phyloP scores from a whole-genome alignment of 2,113 vertebrate species.

The Podocnemis expansa region DNA sequence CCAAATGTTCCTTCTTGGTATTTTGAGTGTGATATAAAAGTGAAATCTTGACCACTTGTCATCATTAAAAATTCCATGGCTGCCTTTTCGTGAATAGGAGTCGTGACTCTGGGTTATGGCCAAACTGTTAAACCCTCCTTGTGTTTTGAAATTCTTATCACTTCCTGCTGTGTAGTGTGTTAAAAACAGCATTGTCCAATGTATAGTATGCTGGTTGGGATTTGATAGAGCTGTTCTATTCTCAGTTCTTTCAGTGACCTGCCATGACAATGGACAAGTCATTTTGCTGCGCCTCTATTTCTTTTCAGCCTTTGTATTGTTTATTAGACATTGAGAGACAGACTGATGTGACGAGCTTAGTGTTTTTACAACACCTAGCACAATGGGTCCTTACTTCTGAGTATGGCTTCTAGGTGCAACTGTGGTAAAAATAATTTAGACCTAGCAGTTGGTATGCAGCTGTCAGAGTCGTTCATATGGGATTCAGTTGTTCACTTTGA shows the following conservation, averaged over 20 bases:
- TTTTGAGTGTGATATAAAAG: background rate
- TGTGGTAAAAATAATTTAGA: background rate
- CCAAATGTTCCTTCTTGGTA: background rate
- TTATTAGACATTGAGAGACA: background rate
- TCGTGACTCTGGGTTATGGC: background rate
- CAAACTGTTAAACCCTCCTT: background rate
- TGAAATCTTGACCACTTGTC: background rate
- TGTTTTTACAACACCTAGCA: background rate
- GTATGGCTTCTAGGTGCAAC: background rate
- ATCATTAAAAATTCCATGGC: background rate
- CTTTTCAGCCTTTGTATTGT: background rate
- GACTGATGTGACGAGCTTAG: background rate
- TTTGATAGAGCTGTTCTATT: background rate
- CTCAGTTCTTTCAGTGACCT: background rate
- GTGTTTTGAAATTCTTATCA: background rate
- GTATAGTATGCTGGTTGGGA: background rate
- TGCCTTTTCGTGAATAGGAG: background rate
- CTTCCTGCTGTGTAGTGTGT: fast-evolving
- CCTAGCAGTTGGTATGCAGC: background rate
- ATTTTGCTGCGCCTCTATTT: background rate
- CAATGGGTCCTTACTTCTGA: background rate
- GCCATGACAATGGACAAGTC: background rate
- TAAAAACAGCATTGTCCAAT: background rate
- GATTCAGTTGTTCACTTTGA: background rate
- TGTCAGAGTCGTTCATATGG: background rate